Base-by-base conservation (phyloP, 2,888 invertebrate genomes). In the Cremastinae sp. region DNA sequence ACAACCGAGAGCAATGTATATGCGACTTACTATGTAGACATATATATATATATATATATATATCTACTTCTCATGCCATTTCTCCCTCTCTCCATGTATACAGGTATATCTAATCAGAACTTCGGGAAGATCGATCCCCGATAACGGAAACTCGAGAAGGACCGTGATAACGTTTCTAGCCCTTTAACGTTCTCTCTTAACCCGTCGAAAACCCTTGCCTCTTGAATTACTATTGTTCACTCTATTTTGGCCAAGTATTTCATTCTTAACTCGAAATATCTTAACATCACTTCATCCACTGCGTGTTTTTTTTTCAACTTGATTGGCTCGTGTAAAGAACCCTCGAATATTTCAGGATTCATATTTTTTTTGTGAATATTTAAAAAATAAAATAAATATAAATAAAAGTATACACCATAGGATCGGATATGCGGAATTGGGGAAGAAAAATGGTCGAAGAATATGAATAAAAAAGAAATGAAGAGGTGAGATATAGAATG, bases 161-260 rank as follows among this genome's bases (percentile, higher is more conserved):
- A 72, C 45, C 49, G 49, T 70, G 70, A 70, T 70, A 70, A 53
- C 61, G 61, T 70, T 61, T 53, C 61, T 43, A 45, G 34, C 51
- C 70, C 61, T 70, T 61, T 61, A 70, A 61, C 53, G 58, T 41
- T 58, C 68, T 49, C 22, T 68, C 14, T 12, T 9, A 36, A 49
- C 28, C 28, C 28, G 28, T 5, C 28, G 49, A 58, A 22, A 58
- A 18, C 36, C 5, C 10, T 3, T 1, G 12, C 7, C 51, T n/a
- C 20, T 5, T 20, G 53, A 66, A 66, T 66, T 51, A 38, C 22
- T 12, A 51, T 20, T 34, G 54, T 34, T 16, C 12, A 10, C n/a
- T 34, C 34, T 20, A 18, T 64, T 38, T 22, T 10, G 14, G 5
- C 14, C 5, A 36, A 54, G n/a, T 45, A 45, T 45, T 5, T 10